phyloP scores from a whole-genome alignment of 1,140 invertebrate genomes.

The Vanessa atalanta region DNA sequence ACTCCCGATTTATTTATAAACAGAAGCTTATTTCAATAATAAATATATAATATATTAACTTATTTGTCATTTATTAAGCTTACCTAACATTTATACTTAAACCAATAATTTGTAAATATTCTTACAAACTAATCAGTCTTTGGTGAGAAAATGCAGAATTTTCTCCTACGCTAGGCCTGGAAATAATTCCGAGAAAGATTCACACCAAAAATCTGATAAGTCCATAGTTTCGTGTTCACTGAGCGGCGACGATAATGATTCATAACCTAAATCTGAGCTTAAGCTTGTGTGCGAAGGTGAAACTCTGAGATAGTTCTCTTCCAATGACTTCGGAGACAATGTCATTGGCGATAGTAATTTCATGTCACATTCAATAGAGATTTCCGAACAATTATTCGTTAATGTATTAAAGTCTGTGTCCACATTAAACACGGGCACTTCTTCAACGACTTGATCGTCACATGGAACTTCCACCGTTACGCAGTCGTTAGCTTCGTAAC shows the following conservation, averaged over 20 bases:
- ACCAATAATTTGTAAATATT: conserved; percentile 16
- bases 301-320: conserved; percentile 59
- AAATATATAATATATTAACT: conserved; percentile 35
- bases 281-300: conserved; percentile 72
- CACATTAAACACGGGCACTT: conserved; percentile 63
- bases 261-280: conserved; percentile 82
- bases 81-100: conserved; percentile 13
- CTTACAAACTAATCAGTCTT: conserved; percentile 76
- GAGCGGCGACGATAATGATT: conserved; percentile 81
- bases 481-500: conserved; percentile 86
- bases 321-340: conserved; percentile 70
- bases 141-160: conserved; percentile 61
- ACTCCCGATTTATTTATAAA: background rate
- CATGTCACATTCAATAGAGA: conserved; percentile 74
- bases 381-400: conserved; percentile 64
- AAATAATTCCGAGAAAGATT: conserved; percentile 84
- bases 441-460: conserved; percentile 82
- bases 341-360: conserved; percentile 75
- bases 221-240: conserved; percentile 74
- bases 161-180: conserved; percentile 80
- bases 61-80: conserved; percentile 48
- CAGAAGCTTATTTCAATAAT: conserved; percentile 16
- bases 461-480: conserved; percentile 86
- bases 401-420: conserved; percentile 62
- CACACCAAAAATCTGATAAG: conserved; percentile 83